Evolutionary conservation across 2,797 vertebrate genomes (phyloP).

Genomic region (Phyllotis vaccarum): DNA sequence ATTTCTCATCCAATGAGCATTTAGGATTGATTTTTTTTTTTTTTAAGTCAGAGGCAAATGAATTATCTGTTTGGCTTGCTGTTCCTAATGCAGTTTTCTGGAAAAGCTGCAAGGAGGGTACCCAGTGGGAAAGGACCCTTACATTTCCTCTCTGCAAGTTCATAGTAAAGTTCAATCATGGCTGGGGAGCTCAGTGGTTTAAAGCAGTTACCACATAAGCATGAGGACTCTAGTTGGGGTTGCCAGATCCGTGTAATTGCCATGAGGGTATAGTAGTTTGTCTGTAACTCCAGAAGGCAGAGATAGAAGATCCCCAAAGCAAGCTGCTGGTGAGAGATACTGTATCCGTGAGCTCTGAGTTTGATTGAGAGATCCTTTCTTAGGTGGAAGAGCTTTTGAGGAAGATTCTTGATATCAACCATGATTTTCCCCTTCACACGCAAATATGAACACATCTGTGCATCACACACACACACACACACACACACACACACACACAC

Average conservation of each 20-base stretch:
- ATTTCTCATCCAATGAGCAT: conserved; percentile 24
- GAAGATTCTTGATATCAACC: background rate
- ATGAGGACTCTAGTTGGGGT: background rate
- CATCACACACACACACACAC: background rate
- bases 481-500: background rate
- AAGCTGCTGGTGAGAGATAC: background rate
- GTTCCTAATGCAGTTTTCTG: conserved; percentile 7
- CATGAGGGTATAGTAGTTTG: background rate
- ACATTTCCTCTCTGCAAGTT: background rate
- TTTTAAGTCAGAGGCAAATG: conserved; percentile 53
- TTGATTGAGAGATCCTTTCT: background rate
- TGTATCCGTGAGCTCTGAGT: background rate
- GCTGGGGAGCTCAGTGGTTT: background rate
- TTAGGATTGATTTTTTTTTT: conserved; percentile 61
- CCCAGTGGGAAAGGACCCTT: background rate
- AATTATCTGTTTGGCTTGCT: background rate
- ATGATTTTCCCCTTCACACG: background rate
- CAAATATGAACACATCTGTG: background rate
- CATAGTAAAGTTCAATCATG: background rate
- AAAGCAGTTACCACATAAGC: background rate
- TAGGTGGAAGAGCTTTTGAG: background rate
- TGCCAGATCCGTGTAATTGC: background rate
- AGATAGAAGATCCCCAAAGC: background rate
- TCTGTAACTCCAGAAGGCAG: background rate
- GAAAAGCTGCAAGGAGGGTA: background rate